Conservation (phyloP, 2,888 invertebrate species). For the Hydropsyche betteni region DNA sequence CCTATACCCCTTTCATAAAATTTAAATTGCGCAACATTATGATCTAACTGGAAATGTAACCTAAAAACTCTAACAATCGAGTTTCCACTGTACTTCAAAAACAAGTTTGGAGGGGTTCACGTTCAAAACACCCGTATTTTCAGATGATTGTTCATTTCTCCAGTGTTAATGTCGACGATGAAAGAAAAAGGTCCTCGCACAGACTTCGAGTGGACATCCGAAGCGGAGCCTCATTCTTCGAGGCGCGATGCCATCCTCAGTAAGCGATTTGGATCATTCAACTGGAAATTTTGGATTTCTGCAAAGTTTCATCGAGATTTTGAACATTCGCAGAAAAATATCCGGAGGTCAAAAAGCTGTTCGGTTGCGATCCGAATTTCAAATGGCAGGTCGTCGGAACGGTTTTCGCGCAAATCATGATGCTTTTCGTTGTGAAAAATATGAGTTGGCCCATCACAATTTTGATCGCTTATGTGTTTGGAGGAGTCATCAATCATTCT, state of each 20-base stretch:
- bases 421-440: conserved; percentile 81
- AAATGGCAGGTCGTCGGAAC: conserved; percentile 90
- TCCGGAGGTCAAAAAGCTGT: conserved; percentile 92
- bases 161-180: conserved; percentile 66
- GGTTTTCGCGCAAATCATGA: conserved; percentile 84
- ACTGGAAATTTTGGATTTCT: neutral
- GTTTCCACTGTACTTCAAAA: too few species aligned
- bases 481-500: conserved; percentile 95
- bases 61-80: too few species aligned
- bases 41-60: too few species aligned
- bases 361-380: conserved; percentile 87
- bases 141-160: too few species aligned
- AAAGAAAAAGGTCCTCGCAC: conserved; percentile 92
- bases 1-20: too few species aligned
- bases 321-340: conserved; percentile 78
- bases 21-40: too few species aligned
- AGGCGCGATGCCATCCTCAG: conserved; percentile 93
- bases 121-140: too few species aligned
- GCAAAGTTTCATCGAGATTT: neutral
- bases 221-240: conserved; percentile 97
- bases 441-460: conserved; percentile 83
- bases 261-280: conserved; percentile 57
- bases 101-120: too few species aligned
- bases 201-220: conserved; percentile 97
- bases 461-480: conserved; percentile 89